Evolutionary conservation across 2,113 vertebrate genomes (phyloP).

Genomic region (Alethe castanea): DNA sequence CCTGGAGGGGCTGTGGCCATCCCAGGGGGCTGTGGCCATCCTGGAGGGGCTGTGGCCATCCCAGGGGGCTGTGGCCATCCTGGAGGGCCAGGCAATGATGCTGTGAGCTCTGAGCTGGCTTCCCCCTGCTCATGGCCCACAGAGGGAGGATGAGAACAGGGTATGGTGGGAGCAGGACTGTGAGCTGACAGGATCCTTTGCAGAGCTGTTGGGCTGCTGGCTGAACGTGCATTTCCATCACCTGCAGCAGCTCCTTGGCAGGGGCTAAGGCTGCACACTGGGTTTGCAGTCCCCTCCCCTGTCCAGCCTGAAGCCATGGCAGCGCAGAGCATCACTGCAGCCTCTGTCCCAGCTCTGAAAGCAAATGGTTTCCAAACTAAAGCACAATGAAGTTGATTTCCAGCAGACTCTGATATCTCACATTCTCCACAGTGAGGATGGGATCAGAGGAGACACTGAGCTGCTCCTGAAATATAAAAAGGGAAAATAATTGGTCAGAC

Average conservation of each 20-base stretch:
- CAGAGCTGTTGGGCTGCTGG: background rate
- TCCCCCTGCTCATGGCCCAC: fast-evolving
- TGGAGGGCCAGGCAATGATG: background rate
- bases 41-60: no score
- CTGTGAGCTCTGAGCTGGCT: background rate
- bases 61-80: background rate
- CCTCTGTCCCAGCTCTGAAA: background rate
- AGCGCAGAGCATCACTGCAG: fast-evolving
- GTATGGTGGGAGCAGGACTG: background rate
- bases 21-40: background rate
- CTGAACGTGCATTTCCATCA: background rate
- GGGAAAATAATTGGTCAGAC: background rate
- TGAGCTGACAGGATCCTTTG: fast-evolving
- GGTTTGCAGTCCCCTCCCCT: background rate
- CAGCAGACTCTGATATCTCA: background rate
- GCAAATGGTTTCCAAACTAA: background rate
- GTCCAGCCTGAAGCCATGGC: background rate
- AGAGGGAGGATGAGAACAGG: background rate
- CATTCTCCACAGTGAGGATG: background rate
- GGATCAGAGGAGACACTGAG: background rate
- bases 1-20: no score
- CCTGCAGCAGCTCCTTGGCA: background rate
- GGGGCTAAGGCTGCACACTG: fast-evolving
- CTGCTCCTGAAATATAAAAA: background rate
- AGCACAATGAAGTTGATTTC: fast-evolving